Base-by-base conservation (phyloP, 2,113 vertebrate genomes). In the Spea bombifrons region DNA sequence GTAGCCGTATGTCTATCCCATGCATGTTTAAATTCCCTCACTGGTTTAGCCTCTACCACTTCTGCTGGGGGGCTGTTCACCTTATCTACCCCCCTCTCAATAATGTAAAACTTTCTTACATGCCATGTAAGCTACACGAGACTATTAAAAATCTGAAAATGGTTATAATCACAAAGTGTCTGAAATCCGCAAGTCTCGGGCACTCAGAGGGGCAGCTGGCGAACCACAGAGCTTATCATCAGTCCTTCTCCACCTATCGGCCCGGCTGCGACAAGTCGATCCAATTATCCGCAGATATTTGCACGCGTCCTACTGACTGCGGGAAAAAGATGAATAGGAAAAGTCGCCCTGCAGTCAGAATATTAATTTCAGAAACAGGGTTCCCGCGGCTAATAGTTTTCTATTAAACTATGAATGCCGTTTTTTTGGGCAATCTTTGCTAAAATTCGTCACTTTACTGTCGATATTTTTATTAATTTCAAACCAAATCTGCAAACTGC, bases 201-300 rank as follows among this genome's bases (percentile, higher is more conserved):
- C 44, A n/a, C 30, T 66, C 69, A 4, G 9, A 49, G 66, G 67
- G 45, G 71, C 71, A 61, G n/a, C 71, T 15, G 55, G 48, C 66
- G 15, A n/a, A 48, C 46, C 52, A 59, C 69, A 63, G 13, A 70
- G 71, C 17, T 43, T 61, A 53, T 73, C 76, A 73, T 73, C 66
- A 79, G 70, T 55, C 57, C 13, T 15, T 52, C n/a, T 65, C 59
- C 63, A 73, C 63, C 77, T 79, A 16, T 10, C 12, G 68, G 61
- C 16, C 68, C 61, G 12, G 13, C 49, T 52, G 77, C 47, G 66
- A 66, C 77, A 66, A 79, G 77, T 49, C 15, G 10, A 15, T 66
- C 59, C 77, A 79, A 79, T 79, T 73, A 79, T 66, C 63, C 16
- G 15, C n/a, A 73, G 70, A 79, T 72, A 73, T 66, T 66, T 48